Conservation (phyloP, 2,113 vertebrate species). For the Haemorhous mexicanus region DNA sequence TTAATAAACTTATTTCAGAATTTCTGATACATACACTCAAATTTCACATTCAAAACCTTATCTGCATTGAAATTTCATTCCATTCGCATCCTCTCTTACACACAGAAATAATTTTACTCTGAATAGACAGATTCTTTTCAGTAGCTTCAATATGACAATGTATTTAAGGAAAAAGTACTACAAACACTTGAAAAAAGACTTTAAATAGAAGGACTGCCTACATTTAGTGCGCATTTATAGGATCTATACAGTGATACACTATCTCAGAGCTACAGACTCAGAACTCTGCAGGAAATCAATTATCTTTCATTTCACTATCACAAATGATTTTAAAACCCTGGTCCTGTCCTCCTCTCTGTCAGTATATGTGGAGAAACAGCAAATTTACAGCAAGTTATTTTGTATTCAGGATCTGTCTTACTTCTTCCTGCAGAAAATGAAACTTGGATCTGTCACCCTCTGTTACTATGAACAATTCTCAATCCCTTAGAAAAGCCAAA, state of each 20-base stretch:
- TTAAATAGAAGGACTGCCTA: neutral
- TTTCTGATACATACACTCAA: neutral
- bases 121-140: neutral
- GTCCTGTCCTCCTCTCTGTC: neutral
- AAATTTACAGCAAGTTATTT: neutral
- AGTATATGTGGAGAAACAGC: neutral
- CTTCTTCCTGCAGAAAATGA: neutral
- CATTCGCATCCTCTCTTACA: neutral
- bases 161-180: neutral
- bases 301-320: neutral
- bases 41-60: neutral
- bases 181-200: neutral
- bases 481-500: neutral
- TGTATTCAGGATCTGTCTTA: neutral
- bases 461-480: neutral
- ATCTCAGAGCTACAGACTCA: neutral
- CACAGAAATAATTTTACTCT: neutral
- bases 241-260: neutral
- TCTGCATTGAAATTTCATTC: neutral
- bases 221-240: neutral
- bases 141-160: neutral
- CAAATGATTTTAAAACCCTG: neutral
- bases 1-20: neutral
- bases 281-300: neutral
- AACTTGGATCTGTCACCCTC: neutral